Evolutionary conservation across 2,113 vertebrate species (phyloP).

Genomic region (Chrysochloris asiatica): DNA sequence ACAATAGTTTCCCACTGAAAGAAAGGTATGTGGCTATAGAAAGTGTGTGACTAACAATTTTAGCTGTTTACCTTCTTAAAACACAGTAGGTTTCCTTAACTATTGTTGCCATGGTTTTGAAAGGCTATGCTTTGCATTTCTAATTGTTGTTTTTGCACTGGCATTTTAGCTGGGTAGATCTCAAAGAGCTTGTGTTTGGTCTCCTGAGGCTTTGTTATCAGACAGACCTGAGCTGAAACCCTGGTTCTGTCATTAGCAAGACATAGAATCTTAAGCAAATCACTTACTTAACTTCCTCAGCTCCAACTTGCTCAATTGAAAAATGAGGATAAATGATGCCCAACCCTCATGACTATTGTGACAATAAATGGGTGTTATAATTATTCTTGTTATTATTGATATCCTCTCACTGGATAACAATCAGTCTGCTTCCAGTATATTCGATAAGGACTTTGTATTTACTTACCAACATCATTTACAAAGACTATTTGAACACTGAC

Average conservation of each 20-base stretch:
- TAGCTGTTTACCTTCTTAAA: conserved; percentile 49
- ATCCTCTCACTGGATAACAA: neutral
- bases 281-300: neutral
- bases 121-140: conserved; percentile 1
- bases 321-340: neutral
- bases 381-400: neutral
- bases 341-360: neutral
- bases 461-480: neutral
- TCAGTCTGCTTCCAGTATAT: neutral
- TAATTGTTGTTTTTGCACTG: conserved; percentile 48
- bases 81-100: conserved; percentile 39
- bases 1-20: neutral
- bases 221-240: conserved; percentile 37
- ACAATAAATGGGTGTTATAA: neutral
- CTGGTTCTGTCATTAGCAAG: conserved; percentile 20
- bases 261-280: conserved; percentile 25
- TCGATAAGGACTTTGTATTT: neutral
- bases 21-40: neutral
- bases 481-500: neutral
- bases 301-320: neutral
- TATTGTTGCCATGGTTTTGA: conserved; percentile 56
- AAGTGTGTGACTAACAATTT: neutral
- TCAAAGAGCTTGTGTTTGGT: conserved; percentile 15
- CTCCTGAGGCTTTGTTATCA: conserved; percentile 54
- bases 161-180: neutral